These are phyloP conservation scores for Oophaga sylvatica DNA, from an alignment of 2,797 vertebrate genomes.

Conservation along the genomic window DNA sequence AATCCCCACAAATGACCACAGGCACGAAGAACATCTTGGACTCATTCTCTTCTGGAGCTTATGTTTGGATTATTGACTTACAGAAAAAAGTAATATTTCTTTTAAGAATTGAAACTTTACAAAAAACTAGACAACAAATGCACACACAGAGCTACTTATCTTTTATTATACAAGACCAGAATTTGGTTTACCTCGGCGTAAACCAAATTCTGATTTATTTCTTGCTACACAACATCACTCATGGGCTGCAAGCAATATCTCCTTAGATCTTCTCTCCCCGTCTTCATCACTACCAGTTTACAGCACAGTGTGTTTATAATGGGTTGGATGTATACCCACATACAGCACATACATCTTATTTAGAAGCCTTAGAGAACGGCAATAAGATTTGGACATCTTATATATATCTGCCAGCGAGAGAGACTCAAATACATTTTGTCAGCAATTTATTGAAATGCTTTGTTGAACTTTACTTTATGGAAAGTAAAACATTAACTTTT, in stretches of 20 bases:
- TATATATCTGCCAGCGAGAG: not conserved
- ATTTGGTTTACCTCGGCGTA: not conserved
- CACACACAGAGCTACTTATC: not conserved
- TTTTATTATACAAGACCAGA: not conserved
- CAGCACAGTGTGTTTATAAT: not conserved
- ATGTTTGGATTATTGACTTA: too few species aligned
- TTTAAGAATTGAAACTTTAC: too few species aligned
- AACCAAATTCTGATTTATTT: not conserved
- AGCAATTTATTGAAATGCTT: slow-evolving; percentile 54
- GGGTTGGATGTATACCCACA: not conserved
- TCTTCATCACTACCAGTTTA: slow-evolving; percentile 5
- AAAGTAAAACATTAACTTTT: slow-evolving; percentile 56
- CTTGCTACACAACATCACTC: slow-evolving; percentile 2
- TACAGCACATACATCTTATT: slow-evolving; percentile 11
- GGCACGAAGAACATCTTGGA: too few species aligned
- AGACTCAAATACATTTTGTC: slow-evolving; percentile 48
- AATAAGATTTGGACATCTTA: slow-evolving; percentile 15
- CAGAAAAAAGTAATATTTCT: too few species aligned
- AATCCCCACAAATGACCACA: too few species aligned
- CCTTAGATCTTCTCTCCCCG: not conserved
- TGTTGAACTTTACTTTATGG: slow-evolving; percentile 55
- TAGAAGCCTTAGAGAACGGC: not conserved
- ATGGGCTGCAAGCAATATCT: not conserved
- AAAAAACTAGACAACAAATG: too few species aligned
- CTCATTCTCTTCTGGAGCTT: too few species aligned